Evolutionary conservation across 2,113 vertebrate species (phyloP).

Genomic region (Cygnus buccinator): DNA sequence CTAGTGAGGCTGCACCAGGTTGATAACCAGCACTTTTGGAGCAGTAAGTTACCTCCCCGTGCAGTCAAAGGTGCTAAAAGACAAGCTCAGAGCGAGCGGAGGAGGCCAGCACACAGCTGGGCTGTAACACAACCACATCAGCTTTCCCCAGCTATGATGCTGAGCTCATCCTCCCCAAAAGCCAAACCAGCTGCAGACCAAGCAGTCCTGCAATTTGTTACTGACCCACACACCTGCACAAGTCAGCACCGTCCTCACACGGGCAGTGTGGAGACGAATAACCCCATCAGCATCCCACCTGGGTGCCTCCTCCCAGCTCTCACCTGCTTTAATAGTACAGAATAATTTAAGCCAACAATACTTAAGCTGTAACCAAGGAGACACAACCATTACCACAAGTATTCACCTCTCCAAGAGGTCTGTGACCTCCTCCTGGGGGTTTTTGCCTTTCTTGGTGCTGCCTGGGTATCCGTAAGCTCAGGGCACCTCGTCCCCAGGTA

Average conservation of each 20-base stretch:
- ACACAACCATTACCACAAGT: not conserved
- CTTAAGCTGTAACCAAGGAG: not conserved
- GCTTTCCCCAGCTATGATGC: accelerated
- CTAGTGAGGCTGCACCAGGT: not conserved
- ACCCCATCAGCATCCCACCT: not conserved
- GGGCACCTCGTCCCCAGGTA: accelerated
- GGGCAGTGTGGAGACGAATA: not conserved
- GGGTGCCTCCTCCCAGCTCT: not conserved
- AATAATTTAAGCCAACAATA: not conserved
- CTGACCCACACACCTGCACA: not conserved
- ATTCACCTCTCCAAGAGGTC: not conserved
- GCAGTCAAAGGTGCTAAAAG: not conserved
- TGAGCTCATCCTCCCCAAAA: not conserved
- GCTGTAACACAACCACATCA: not conserved
- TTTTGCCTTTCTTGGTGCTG: not conserved
- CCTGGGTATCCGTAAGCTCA: too few relatives aligned
- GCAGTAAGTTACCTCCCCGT: not conserved
- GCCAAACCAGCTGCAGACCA: not conserved
- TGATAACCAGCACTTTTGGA: not conserved
- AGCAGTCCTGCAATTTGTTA: not conserved
- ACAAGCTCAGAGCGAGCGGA: not conserved
- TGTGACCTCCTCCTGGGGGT: not conserved
- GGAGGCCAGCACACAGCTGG: not conserved
- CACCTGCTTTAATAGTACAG: not conserved
- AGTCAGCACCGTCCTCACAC: not conserved